A percentile compares a stretch with the other conserved stretches of the same genome.
phyloP scores from a whole-genome alignment of 2,888 invertebrate species.

The Terebella lapidaria region DNA sequence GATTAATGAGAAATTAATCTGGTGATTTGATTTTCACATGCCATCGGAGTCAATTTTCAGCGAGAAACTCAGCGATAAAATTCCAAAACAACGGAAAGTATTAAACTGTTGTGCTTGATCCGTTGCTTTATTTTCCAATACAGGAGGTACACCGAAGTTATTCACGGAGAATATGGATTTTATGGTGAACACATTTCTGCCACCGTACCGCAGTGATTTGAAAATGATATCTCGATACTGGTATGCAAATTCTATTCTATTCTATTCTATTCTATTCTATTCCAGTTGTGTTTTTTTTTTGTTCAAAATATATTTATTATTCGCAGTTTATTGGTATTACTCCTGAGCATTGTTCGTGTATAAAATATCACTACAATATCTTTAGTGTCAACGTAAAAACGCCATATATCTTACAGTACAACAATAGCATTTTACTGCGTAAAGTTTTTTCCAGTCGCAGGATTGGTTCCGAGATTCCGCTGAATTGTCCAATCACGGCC shows the following conservation, averaged over 20 bases:
- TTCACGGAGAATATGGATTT: conserved; percentile 32
- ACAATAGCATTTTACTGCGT: not conserved
- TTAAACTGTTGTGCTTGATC: too few species aligned
- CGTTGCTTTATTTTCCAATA: too few species aligned
- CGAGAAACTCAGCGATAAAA: not conserved
- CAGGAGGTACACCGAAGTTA: conserved; percentile 39
- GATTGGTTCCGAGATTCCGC: conserved; percentile 8
- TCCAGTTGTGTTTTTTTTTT: too few species aligned
- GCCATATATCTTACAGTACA: not conserved
- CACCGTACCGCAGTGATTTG: conserved; percentile 33
- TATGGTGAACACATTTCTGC: conserved; percentile 30
- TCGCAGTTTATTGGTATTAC: too few species aligned
- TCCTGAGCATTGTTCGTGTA: too few species aligned
- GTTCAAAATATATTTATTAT: too few species aligned
- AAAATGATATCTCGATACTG: conserved; percentile 27
- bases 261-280: too few species aligned
- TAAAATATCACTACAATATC: too few species aligned
- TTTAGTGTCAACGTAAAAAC: not conserved
- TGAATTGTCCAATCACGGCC: conserved; percentile 28
- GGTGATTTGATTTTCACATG: too few species aligned
- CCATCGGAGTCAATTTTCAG: not conserved
- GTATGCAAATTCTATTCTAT: conserved; percentile 31
- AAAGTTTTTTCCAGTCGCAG: not conserved
- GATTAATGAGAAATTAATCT: too few species aligned
- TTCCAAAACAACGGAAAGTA: not conserved